Evolutionary conservation across 1,140 invertebrate genomes (phyloP).

Genomic region (Hetaerina americana): DNA sequence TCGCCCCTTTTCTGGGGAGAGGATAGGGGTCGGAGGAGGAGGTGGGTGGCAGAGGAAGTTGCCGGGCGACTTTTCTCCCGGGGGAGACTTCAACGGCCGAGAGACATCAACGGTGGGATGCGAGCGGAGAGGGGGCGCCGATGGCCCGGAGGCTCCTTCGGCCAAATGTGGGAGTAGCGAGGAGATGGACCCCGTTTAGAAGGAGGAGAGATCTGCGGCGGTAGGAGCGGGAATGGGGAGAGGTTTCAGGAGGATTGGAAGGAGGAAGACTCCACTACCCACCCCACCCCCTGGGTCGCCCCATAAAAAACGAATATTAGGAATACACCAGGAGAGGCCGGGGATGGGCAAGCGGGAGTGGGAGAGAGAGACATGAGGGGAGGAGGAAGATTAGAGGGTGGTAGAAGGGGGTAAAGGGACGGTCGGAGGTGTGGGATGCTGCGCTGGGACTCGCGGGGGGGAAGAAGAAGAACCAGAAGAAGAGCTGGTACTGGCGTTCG

Average conservation of each 20-base stretch:
- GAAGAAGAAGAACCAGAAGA: no score
- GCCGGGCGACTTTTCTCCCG: neutral
- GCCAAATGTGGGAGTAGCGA: neutral
- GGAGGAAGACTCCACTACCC: no score
- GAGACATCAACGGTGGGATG: neutral
- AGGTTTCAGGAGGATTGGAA: no score
- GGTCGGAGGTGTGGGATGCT: no score
- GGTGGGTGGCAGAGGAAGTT: neutral
- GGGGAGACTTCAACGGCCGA: neutral
- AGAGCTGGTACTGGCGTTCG: neutral
- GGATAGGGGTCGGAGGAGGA: neutral
- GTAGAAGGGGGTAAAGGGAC: no score
- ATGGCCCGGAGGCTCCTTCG: no score
- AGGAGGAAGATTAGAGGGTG: no score
- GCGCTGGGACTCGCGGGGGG: neutral
- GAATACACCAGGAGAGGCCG: neutral
- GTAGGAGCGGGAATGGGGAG: no score
- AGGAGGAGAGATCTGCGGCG: no score
- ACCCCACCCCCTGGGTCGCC: no score
- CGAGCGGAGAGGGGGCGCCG: neutral
- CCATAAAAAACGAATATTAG: neutral
- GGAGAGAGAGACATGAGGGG: neutral
- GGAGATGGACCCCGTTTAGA: neutral
- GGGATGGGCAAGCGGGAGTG: neutral
- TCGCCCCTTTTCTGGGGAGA: neutral